phyloP scores from a whole-genome alignment of 2,888 invertebrate genomes.

The Dynastes grantii region DNA sequence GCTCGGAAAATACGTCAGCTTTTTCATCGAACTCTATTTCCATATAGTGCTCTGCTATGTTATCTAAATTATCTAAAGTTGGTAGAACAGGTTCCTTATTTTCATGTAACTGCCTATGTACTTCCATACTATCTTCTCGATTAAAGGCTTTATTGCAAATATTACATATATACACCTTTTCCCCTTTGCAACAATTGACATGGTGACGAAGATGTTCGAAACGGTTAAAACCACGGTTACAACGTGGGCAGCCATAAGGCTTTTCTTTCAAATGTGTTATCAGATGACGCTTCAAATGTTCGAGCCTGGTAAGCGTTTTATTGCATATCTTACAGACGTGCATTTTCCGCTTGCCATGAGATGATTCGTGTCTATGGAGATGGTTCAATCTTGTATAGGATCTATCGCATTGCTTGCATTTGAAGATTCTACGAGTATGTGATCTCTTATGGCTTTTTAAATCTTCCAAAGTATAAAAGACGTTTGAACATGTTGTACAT shows the following conservation, averaged over 20 bases:
- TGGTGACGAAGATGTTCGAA: constrained; percentile 68
- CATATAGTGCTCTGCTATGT: constrained; percentile 68
- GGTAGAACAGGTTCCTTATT: constrained; percentile 65
- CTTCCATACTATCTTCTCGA: constrained; percentile 68
- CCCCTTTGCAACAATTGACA: constrained; percentile 68
- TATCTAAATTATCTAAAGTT: constrained; percentile 68
- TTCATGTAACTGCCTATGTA: constrained; percentile 67
- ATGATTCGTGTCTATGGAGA: constrained; percentile 67
- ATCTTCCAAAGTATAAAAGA: constrained; percentile 68
- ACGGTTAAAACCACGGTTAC: constrained; percentile 69
- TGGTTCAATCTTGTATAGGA: constrained; percentile 67
- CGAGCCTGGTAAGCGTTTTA: constrained; percentile 67
- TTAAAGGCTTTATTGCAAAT: constrained; percentile 70
- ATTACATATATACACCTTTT: constrained; percentile 69
- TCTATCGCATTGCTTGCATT: constrained; percentile 68
- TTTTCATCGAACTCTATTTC: constrained; percentile 62
- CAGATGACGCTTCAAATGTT: constrained; percentile 68
- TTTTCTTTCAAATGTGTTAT: constrained; percentile 69
- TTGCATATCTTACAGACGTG: constrained; percentile 69
- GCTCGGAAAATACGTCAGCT: constrained; percentile 56
- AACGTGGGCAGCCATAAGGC: constrained; percentile 67
- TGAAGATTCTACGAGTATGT: constrained; percentile 66
- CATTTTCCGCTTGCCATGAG: constrained; percentile 66
- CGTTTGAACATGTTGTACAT: constrained; percentile 67
- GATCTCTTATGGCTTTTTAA: constrained; percentile 65